These are phyloP conservation scores for Boulengeromyrus knoepffleri DNA, from an alignment of 2,113 vertebrate species.

Conservation along the genomic window DNA sequence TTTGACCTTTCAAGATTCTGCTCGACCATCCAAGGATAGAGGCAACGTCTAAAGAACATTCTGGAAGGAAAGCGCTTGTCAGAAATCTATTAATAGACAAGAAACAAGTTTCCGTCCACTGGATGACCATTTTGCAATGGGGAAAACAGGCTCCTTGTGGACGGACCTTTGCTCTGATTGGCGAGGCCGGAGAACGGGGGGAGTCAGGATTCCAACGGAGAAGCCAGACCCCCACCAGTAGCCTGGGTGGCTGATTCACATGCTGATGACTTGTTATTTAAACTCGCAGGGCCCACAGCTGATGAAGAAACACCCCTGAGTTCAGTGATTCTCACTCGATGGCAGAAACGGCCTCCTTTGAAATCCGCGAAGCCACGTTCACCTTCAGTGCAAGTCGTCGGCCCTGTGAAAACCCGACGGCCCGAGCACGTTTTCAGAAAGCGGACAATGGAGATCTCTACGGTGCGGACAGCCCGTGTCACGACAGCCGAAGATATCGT, in stretches of 20 bases:
- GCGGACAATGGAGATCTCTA: not conserved
- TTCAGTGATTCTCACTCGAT: not conserved
- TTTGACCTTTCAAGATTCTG: not conserved
- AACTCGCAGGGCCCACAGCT: slow-evolving; percentile 30
- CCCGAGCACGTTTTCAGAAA: not conserved
- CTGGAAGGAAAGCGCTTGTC: slow-evolving; percentile 34
- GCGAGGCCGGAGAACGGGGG: slow-evolving; percentile 32
- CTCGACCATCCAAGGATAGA: slow-evolving; percentile 43
- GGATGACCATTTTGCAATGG: slow-evolving; percentile 58
- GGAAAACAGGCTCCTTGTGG: slow-evolving; percentile 58
- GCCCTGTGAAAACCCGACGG: not conserved
- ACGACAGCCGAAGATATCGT: not conserved
- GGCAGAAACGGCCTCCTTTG: not conserved
- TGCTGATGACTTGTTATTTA: slow-evolving; percentile 38
- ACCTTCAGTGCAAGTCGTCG: not conserved
- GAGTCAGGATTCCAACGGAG: slow-evolving; percentile 41
- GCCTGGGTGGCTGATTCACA: slow-evolving; percentile 37
- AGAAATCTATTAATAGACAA: slow-evolving; percentile 57
- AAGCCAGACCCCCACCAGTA: slow-evolving; percentile 43
- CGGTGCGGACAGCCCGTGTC: not conserved
- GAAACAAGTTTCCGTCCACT: slow-evolving; percentile 40
- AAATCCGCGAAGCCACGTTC: not conserved
- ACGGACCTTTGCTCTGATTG: slow-evolving; percentile 66
- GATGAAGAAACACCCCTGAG: slow-evolving; percentile 32
- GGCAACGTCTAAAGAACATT: slow-evolving; percentile 28